Percentiles rank a stretch among this genome's conserved stretches.
Evolutionary conservation across 1,140 invertebrate species (phyloP).

Genomic region (Drosophila kurseongensis): DNA sequence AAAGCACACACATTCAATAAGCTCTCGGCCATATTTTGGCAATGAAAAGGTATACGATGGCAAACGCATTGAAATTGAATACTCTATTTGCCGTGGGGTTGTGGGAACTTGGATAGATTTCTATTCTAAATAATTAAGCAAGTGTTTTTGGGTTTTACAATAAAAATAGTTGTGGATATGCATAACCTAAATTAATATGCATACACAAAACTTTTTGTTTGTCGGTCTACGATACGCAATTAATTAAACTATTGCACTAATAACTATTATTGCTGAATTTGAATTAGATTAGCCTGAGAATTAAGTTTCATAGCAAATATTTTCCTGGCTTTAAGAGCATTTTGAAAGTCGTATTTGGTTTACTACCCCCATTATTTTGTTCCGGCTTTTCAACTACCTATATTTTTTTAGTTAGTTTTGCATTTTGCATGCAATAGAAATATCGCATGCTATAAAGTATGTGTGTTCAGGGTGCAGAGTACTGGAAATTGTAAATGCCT

Average conservation of each 20-base stretch:
- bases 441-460: slow-evolving; percentile 76
- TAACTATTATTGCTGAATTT: too few relatives aligned
- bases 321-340: not conserved
- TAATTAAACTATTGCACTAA: too few relatives aligned
- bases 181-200: too few relatives aligned
- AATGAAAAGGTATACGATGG: slow-evolving; percentile 26
- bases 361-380: not conserved
- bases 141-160: not conserved
- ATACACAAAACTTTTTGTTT: too few relatives aligned
- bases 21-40: slow-evolving; percentile 55
- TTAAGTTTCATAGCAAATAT: not conserved
- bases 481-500: slow-evolving; percentile 81
- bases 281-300: too few relatives aligned
- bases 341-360: not conserved
- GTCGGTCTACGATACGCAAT: too few relatives aligned
- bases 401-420: slow-evolving; percentile 32
- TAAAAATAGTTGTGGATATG: not conserved
- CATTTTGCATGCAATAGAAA: slow-evolving; percentile 80
- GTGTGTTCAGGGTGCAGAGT: slow-evolving; percentile 59
- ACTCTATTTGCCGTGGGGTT: not conserved
- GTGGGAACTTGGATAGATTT: too few relatives aligned
- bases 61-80: slow-evolving; percentile 9
- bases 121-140: too few relatives aligned
- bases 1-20: slow-evolving; percentile 64
- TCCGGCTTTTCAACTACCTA: not conserved